A percentile compares a stretch with the other conserved stretches of the same genome.
phyloP scores from a whole-genome alignment of 2,888 invertebrate genomes.

The Hecatera dysodea region DNA sequence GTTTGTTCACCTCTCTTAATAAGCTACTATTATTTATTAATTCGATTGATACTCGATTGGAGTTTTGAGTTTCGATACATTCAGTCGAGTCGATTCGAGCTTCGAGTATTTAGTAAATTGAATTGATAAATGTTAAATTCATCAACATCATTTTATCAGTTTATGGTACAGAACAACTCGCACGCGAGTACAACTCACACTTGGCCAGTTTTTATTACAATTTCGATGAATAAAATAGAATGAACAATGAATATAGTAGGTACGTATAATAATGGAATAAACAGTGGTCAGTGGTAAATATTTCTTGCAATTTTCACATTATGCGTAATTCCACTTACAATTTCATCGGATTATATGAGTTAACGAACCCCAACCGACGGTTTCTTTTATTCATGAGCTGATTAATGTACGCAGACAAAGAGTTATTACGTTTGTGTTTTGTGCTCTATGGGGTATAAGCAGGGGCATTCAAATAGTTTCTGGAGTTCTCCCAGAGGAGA shows the following conservation, averaged over 20 bases:
- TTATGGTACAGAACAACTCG: too few relatives aligned
- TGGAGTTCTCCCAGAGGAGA: background rate
- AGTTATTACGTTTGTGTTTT: conserved; percentile 30
- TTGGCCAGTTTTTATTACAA: too few relatives aligned
- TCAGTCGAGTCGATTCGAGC: too few relatives aligned
- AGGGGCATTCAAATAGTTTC: background rate
- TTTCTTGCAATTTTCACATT: conserved; percentile 36
- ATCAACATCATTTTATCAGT: too few relatives aligned
- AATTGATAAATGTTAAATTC: too few relatives aligned
- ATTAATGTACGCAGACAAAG: conserved; percentile 43
- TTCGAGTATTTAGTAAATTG: too few relatives aligned
- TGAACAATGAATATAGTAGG: too few relatives aligned
- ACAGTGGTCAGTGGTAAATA: conserved; percentile 3
- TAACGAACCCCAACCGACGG: conserved; percentile 61
- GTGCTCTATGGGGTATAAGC: conserved; percentile 11
- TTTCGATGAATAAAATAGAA: too few relatives aligned
- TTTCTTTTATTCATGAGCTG: conserved; percentile 65
- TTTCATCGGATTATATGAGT: conserved; percentile 61
- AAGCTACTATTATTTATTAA: conserved; percentile 43
- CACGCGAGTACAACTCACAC: too few relatives aligned
- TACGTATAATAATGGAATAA: background rate
- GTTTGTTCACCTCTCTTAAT: conserved; percentile 80
- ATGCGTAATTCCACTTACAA: conserved; percentile 51
- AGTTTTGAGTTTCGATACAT: background rate
- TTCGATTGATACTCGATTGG: conserved; percentile 32